Evolutionary conservation across 2,888 invertebrate species (phyloP).

Genomic region (Nemoura dubitans): DNA sequence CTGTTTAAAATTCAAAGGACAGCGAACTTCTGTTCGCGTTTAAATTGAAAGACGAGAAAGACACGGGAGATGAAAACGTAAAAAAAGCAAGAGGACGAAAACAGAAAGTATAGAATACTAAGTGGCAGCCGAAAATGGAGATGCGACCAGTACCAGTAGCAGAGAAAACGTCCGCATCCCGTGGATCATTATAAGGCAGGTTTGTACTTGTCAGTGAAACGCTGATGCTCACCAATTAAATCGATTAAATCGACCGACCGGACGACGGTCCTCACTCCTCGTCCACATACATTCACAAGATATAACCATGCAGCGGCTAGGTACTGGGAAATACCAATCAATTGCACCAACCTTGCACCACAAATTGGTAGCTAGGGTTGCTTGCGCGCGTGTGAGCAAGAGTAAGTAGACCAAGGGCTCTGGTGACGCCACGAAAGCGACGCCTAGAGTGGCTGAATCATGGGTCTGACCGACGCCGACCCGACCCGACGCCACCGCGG

Average conservation of each 20-base stretch:
- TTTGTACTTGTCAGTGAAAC: not conserved
- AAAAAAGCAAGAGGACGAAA: not conserved
- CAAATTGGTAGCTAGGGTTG: not conserved
- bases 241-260: too few species aligned
- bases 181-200: too few species aligned
- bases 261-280: too few species aligned
- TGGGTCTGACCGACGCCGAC: not conserved
- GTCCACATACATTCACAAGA: too few species aligned
- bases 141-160: not conserved
- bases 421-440: not conserved
- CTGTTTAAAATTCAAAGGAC: too few species aligned
- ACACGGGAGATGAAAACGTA: too few species aligned
- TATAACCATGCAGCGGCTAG: not conserved
- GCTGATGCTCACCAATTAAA: not conserved
- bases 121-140: not conserved
- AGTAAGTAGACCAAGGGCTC: not conserved
- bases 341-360: not conserved
- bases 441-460: constrained; percentile 3
- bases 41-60: too few species aligned
- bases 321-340: not conserved
- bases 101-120: not conserved
- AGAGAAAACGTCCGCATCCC: not conserved
- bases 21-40: too few species aligned
- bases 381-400: not conserved
- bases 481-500: not conserved